A percentile compares a stretch with the other conserved stretches of the same genome.
phyloP scores from a whole-genome alignment of 2,888 invertebrate genomes.

The Pantelozetes paolii region DNA sequence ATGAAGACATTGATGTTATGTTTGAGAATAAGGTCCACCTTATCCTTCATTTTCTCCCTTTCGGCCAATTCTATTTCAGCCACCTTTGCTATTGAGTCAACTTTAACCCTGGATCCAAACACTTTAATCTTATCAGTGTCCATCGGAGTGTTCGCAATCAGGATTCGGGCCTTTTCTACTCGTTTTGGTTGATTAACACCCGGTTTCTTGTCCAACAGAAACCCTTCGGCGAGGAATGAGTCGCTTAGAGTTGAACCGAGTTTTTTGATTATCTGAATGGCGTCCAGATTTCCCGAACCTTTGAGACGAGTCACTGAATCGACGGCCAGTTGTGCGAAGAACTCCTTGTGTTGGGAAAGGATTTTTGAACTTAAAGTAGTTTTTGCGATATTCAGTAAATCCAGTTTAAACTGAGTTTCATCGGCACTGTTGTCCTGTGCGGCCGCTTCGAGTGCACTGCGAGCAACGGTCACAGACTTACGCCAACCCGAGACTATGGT shows the following conservation, averaged over 20 bases:
- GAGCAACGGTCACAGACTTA: constrained; percentile 75
- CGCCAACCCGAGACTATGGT: constrained; percentile 96
- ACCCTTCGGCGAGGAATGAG: constrained; percentile 87
- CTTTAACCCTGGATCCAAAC: constrained; percentile 81
- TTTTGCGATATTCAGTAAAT: constrained; percentile 85
- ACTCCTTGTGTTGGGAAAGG: constrained; percentile 91
- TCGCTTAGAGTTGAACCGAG: constrained; percentile 86
- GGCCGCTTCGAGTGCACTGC: constrained; percentile 70
- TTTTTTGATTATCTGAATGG: constrained; percentile 97
- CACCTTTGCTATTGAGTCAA: constrained; percentile 66
- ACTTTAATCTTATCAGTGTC: constrained; percentile 99
- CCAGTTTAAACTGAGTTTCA: constrained; percentile 72
- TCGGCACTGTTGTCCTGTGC: constrained; percentile 75
- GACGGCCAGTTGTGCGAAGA: constrained; percentile 90
- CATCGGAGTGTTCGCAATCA: constrained; percentile 99
- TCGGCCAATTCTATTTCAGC: constrained; percentile 96
- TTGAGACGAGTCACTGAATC: constrained; percentile 91
- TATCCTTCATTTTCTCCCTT: constrained; percentile 99
- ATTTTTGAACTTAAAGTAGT: constrained; percentile 98
- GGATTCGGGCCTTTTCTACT: constrained; percentile 89
- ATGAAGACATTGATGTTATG: constrained; percentile 97
- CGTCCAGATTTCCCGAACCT: constrained; percentile 90
- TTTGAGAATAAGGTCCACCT: constrained; percentile 89
- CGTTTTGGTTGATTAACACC: constrained; percentile 96
- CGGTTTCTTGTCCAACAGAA: constrained; percentile 90